Evolutionary conservation across 2,888 invertebrate species (phyloP).

Genomic region (Melipona bicolor): DNA sequence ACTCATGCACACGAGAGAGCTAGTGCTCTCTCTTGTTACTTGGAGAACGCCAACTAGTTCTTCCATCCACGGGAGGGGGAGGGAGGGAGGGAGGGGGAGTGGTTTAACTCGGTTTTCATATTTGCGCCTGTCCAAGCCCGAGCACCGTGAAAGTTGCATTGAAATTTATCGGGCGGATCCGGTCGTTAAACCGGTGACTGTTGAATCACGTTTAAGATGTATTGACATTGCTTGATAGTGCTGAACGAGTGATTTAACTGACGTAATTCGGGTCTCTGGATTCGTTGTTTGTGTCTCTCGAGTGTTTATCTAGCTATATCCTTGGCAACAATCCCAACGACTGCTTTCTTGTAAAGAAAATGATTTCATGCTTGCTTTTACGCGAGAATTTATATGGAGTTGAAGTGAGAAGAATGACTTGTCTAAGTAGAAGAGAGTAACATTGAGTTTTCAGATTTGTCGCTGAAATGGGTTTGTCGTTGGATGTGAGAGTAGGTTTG

Average conservation of each 20-base stretch:
- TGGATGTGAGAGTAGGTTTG: neutral
- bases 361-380: no score
- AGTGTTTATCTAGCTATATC: no score
- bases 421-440: no score
- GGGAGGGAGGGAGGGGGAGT: no score
- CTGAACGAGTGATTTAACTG: neutral
- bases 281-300: no score
- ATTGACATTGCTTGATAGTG: neutral
- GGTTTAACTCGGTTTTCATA: conserved; percentile 60
- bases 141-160: conserved; percentile 28
- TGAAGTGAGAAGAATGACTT: no score
- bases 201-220: neutral
- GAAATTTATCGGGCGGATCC: conserved; percentile 64
- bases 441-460: no score
- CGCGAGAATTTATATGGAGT: no score
- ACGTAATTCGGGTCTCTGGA: no score
- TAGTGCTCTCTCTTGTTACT: conserved; percentile 45
- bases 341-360: no score
- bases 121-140: conserved; percentile 50
- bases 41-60: conserved; percentile 55
- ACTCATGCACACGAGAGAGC: conserved; percentile 69
- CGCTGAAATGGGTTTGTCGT: neutral
- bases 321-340: no score
- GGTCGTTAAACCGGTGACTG: neutral
- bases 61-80: conserved; percentile 49